A percentile compares a stretch with the other conserved stretches of the same genome.
phyloP scores from a whole-genome alignment of 2,797 vertebrate genomes.

The Tragelaphus eurycerus region DNA sequence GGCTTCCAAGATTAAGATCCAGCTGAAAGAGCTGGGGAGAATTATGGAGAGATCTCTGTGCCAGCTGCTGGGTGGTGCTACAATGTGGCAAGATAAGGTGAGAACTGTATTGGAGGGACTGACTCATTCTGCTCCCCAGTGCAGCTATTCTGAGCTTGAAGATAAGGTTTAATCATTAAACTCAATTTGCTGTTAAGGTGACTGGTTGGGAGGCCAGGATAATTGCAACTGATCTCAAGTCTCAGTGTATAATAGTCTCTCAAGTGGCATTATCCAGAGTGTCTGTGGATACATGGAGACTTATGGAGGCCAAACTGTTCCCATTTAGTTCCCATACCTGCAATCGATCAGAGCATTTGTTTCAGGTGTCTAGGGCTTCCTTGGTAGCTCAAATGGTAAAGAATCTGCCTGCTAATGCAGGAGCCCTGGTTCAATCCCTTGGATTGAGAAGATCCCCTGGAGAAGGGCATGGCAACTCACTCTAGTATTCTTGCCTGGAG shows the following conservation, averaged over 20 bases:
- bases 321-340: background rate
- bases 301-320: background rate
- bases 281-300: background rate
- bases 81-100: background rate
- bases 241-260: background rate
- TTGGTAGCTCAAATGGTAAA: background rate
- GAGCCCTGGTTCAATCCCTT: background rate
- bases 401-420: background rate
- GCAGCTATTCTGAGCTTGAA: background rate
- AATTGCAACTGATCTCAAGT: background rate
- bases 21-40: background rate
- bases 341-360: background rate
- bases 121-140: background rate
- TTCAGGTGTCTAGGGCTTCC: background rate
- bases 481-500: background rate
- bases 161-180: conserved; percentile 37
- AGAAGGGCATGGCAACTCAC: background rate
- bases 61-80: background rate
- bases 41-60: background rate
- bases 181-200: conserved; percentile 39
- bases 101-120: background rate
- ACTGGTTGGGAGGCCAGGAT: background rate
- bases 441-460: background rate
- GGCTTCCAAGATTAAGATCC: conserved; percentile 8
- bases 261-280: background rate